Base-by-base conservation (phyloP, 2,888 invertebrate genomes). In the Galeruca laticollis region DNA sequence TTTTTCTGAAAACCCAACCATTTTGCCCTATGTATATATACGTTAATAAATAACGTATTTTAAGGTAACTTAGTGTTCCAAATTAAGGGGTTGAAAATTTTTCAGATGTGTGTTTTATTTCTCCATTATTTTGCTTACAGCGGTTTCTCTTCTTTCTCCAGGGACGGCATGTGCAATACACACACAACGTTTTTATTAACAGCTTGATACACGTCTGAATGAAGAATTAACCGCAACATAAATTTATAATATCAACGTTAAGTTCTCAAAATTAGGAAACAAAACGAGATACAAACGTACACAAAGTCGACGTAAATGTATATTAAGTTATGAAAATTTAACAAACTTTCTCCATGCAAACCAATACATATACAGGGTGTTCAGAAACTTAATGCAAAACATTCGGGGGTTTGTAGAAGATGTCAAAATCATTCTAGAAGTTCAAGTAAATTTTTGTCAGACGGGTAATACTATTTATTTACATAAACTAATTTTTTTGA, bases 1-100 rank as follows among this genome's bases (percentile, higher is more conserved):
- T 82, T 81, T 81, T 82, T 79, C 80, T 80, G 79, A 80, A 26
- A 81, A 54, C 20, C 49, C 52, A 62, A 61, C 69, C 65, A 69
- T 59, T 63, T 60, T 33, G 61, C 72, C 66, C 70, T 60, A 62
- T 66, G 52, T 56, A 54, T 47, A 51, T 63, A 64, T 49, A 54
- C 56, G 63, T 54, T 82, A 80, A 83, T 83, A 83, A 84, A 84
- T 84, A 82, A 81, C 82, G 82, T 80, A 83, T 83, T 84, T 83
- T 82, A 83, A 83, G 82, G 83, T 83, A 81, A 82, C 79, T 81
- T 82, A 82, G 82, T 83, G 82, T 81, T 79, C 78, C 79, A 80
- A 80, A 82, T 82, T 83, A 82, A 82, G 82, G 82, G 82, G 80
- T 78, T 80, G 79, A 79, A 80, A 81, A 82, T 81, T 82, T 82